These are phyloP conservation scores for Hoplostethus atlanticus DNA, from an alignment of 2,797 vertebrate species.

Conservation along the genomic window DNA sequence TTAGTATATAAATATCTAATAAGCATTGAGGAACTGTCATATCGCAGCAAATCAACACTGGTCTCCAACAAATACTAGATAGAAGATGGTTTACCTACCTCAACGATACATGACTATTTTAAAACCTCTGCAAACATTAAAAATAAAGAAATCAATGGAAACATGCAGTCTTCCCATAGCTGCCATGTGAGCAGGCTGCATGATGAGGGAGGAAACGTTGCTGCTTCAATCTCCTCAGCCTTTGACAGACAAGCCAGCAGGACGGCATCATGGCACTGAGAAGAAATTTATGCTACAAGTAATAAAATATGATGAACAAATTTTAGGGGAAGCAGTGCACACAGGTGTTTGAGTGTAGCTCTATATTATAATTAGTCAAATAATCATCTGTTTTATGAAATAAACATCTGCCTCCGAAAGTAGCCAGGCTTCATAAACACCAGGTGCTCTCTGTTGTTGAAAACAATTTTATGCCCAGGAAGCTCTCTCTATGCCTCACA, in stretches of 20 bases:
- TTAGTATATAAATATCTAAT: not conserved
- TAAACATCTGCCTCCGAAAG: conserved; percentile 39
- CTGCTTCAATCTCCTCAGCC: conserved; percentile 25
- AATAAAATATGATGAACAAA: not conserved
- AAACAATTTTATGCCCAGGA: conserved; percentile 32
- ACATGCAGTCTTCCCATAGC: too few relatives aligned
- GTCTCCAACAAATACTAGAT: not conserved
- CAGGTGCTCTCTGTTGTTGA: conserved; percentile 34
- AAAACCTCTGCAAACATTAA: conserved; percentile 18
- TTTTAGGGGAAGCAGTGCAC: not conserved
- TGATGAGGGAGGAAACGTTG: conserved; percentile 3
- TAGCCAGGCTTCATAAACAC: conserved; percentile 27
- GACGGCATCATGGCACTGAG: not conserved
- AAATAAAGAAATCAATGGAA: conserved; percentile 23
- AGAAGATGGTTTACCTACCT: conserved; percentile 10
- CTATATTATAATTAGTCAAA: conserved; percentile 43
- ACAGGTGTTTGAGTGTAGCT: conserved; percentile 28
- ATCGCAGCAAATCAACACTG: not conserved
- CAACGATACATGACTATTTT: conserved; percentile 10
- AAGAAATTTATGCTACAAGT: conserved; percentile 4
- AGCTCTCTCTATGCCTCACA: conserved; percentile 16
- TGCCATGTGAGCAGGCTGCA: not conserved
- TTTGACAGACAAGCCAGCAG: not conserved
- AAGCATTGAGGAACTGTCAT: not conserved
- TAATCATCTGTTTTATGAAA: conserved; percentile 34